Evolutionary conservation across 2,113 vertebrate genomes (phyloP), one percentile per base, ranked within the genome.

Genomic region (Microcebus murinus): DNA sequence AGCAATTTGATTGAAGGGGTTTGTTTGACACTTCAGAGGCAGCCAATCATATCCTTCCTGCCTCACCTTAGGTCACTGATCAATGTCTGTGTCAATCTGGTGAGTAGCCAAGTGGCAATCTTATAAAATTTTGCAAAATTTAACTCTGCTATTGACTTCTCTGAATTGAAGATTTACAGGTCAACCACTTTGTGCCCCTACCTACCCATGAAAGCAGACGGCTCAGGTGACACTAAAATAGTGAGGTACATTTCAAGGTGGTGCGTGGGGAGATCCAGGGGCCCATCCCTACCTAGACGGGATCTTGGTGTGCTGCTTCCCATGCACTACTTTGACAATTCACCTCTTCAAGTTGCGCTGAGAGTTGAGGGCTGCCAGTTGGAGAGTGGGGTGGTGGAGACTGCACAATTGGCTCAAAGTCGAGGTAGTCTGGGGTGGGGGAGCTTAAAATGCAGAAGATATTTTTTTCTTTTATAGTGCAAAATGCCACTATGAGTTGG

Each of bases 1-100:
- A 99, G 99, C 99, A 99, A 98, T 99, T 99, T 99, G 98, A 99
- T 99, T 97, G 99, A 99, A 99, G 99, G 99, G 97, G 99, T 99
- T 99, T 99, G 99, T 98, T 99, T 99, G 98, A 99, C 99, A 93
- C 99, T 99, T 98, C 99, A 99, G 99, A 99, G 99, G 91, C 99
- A 99, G 99, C 99, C 99, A 93, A 99, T 99, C 99, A 99, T 99
- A 98, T 99, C 99, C 97, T 99, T 99, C 98, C 99, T 99, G 95
- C 99, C 99, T 91, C 99, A 99, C 98, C 99, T 99, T 97, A 99
- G 99, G 98, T 99, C 99, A 93, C 99, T 99, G 98, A 99, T 99
- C 98, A 99, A 99, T 98, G 99, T 99, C 98, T 99, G 99, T 97
- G 99, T 99, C 98, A 99, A 99, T 98, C 98, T 99, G 99, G 99